Evolutionary conservation across 1,140 invertebrate species (phyloP), one percentile per base, ranked within the genome.

Genomic region (Tetramorium parvispinum): DNA sequence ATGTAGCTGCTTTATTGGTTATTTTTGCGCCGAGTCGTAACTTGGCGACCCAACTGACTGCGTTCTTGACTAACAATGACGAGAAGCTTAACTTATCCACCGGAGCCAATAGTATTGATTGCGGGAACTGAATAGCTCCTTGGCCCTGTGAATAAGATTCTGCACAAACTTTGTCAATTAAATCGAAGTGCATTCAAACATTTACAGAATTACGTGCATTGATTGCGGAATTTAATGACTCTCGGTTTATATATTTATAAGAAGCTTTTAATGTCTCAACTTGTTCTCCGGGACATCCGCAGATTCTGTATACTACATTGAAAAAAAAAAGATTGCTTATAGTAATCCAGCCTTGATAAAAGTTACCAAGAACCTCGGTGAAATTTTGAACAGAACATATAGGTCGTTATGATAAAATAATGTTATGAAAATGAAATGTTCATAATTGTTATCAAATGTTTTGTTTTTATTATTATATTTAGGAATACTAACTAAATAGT

Each of bases 121-220:
- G 63, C 76, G 75, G 85, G 49, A 68, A 85, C 75, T 85, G 61
- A 85, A 85, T 85, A 57, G 75, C 73, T 65, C 61, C 61, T 77
- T 24, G 61, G 37, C 18, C 70, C 57, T 68, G 71, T 51, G 85
- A 86, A 86, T 81, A 86, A 86, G 85, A 82, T 79, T 71, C 63
- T 51, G 78, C 85, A 55, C 66, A 61, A 86, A 82, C 85, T 86
- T 86, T 73, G 85, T 86, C 77, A 86, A 86, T 86, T 86, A 86
- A 70, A 78, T 86, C 77, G 24, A 68, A 82, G 77, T 71, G 75
- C 85, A 85, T 85, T 85, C 81, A 85, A 71, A 81, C 85, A 79
- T 86, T 85, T 86, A 79, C 75, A 79, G 76, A 86, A 86, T 66
- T 79, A 68, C 63, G 63, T 49, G 85, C 51, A 86, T 46, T 66